phyloP scores from a whole-genome alignment of 2,113 vertebrate species.

The Corythoichthys haematopterus region DNA sequence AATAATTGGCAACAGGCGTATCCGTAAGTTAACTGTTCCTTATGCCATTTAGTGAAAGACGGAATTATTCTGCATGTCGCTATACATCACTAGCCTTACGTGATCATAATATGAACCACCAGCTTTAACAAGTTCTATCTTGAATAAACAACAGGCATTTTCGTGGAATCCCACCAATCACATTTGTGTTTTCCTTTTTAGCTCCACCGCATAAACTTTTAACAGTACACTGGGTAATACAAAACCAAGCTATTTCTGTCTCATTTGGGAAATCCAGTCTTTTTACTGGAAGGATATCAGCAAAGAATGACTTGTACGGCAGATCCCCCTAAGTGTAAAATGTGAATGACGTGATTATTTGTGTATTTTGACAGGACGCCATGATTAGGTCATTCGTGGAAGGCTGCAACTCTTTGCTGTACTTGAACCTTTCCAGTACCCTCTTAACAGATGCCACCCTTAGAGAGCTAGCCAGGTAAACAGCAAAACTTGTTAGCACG shows the following conservation, averaged over 20 bases:
- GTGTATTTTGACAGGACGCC: constrained; percentile 68
- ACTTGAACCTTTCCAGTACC: constrained; percentile 78
- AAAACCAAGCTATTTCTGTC: neutral
- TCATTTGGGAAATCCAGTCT: neutral
- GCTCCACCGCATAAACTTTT: neutral
- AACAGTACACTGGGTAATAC: neutral
- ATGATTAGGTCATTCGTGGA: constrained; percentile 72
- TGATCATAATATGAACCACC: no score
- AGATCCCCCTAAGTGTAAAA: no score
- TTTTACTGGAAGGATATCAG: no score
- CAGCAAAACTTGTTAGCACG: neutral
- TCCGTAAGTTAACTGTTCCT: no score
- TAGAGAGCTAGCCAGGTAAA: constrained; percentile 73
- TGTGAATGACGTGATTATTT: no score
- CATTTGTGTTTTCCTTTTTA: neutral
- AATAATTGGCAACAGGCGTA: no score
- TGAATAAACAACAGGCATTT: neutral
- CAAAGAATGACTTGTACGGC: no score
- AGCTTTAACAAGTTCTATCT: neutral
- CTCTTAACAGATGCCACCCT: constrained; percentile 71
- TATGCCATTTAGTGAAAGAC: no score
- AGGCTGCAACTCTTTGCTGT: constrained; percentile 75
- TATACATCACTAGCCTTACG: neutral
- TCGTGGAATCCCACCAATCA: neutral
- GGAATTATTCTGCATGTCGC: no score